Base-by-base conservation (phyloP, 2,113 vertebrate genomes). In the Halichoeres trimaculatus region DNA sequence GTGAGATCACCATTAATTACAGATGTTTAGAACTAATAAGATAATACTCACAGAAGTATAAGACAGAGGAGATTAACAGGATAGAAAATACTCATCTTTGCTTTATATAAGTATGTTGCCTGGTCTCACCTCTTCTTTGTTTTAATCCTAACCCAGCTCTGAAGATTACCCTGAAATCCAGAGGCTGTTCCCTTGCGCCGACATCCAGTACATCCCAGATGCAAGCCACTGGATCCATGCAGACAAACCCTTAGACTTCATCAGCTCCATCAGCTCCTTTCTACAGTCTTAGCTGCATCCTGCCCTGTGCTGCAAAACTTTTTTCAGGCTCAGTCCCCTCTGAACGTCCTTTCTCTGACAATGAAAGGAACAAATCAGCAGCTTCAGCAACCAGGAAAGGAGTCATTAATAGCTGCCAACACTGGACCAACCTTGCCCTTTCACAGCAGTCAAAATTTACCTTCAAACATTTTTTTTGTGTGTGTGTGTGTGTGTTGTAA, bases 221-320 rank as follows among this genome's bases (percentile, higher is more conserved):
- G 96, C 96, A 10, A 96, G 96, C 74, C 96, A 98, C 88, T 96
- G 96, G 93, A 95, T 98, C 80, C 96, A 98, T 14, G 96, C 95
- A 3, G 96, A 98, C 60, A 96, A 96, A 76, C 95, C 96, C 26
- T 90, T 95, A 82, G 95, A 96, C 19, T 97, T 98, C 91, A 85
- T 97, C 83, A 92, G 94, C 79, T 94, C 95, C 63, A 88, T 97
- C 77, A 94, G 86, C 78, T 91, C 87, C 65, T 98, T 98, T 85
- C 90, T 98, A 47, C 91, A 94, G 77, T 91, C 93, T 38, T 93
- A 94, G 89, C 83, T 34, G 63, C 55, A 72, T 70, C 20, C 75
- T 2, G 36, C n/a, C 17, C 26, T 54, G 2, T 17, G 9, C 53
- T 55, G 35, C 62, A 41, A 51, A 62, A 86, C 81, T 67, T 24